phyloP scores from a whole-genome alignment of 1,140 invertebrate genomes.

The Leptinotarsa texana region DNA sequence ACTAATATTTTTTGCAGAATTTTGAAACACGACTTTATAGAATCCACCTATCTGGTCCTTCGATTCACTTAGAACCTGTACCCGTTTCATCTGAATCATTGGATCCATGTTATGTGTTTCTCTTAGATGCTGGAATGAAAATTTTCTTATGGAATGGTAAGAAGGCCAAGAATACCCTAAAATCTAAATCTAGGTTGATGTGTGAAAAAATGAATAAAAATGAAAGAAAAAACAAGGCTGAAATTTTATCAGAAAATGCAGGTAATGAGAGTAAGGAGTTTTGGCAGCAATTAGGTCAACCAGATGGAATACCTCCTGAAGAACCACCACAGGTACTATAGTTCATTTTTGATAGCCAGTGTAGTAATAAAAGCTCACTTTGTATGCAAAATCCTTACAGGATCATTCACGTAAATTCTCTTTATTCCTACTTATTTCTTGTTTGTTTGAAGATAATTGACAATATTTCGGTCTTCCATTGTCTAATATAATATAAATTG shows the following conservation, averaged over 20 bases:
- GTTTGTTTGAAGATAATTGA: no score
- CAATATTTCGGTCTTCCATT: no score
- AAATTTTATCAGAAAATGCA: constrained; percentile 84
- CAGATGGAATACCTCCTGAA: constrained; percentile 50
- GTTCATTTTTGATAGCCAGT: not conserved
- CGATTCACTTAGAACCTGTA: constrained; percentile 92
- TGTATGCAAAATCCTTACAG: no score
- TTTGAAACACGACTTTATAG: constrained; percentile 85
- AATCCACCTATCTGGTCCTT: constrained; percentile 84
- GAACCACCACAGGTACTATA: constrained; percentile 43
- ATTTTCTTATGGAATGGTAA: constrained; percentile 94
- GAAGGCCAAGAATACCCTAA: constrained; percentile 91
- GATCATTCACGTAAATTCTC: no score
- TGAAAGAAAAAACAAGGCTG: constrained; percentile 93
- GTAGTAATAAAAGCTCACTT: no score
- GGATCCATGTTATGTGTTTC: constrained; percentile 90
- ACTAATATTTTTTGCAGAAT: constrained; percentile 61
- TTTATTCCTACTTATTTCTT: no score
- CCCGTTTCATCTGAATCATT: constrained; percentile 70
- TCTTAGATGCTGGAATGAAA: constrained; percentile 84
- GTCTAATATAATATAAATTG: no score
- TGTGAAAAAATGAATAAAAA: constrained; percentile 99
- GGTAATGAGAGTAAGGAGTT: constrained; percentile 84
- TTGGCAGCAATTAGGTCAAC: constrained; percentile 72
- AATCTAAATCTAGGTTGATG: constrained; percentile 92